Base-by-base conservation (phyloP, 1,140 invertebrate genomes). In the Orchestia grillus region DNA sequence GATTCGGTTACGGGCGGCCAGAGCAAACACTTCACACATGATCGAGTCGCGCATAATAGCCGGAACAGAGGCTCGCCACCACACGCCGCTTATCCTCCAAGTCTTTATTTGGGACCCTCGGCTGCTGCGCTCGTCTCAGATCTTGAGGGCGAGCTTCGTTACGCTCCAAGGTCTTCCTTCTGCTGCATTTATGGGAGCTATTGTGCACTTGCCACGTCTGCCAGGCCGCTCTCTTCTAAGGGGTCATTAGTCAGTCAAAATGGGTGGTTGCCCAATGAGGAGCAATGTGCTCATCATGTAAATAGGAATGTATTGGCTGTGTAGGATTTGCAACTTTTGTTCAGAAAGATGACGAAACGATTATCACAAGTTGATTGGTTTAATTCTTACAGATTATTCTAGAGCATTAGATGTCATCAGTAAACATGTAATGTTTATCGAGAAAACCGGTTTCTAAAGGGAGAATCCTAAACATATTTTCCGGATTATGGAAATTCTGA, bases 11-110 rank as follows among this genome's bases (percentile, higher is more conserved):
- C 92, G 41, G 92, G 36, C 92, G 92, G 92, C 92, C 44, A 44
- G 44, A 94, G 92, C 44, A 94, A 94, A 94, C 92, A 94, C 92
- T 45, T 40, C 41, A 47, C 92, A 94, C 92, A 94, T 94, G 92
- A 94, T 94, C 92, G 92, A 94, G 92, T n/a, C 92, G 92, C 43
- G 36, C 92, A 94, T 94, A 94, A 94, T 94, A 45, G 92, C 92
- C 92, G 92, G 92, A 94, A 94, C 44, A 40, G 92, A n/a, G n/a
- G n/a, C 43, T 94, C 19, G 44, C 41, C 88, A 42, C 88, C n/a
- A 42, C 88, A 42, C 88, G 88, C 43, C 88, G 88, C 88, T 90
- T 90, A 90, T 36, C 3, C 43, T 90, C 88, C 11, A 8, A 77
- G 62, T 36, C 62, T 77, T 15, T 77, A 77, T 77, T 77, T 77